A percentile compares a stretch with the other conserved stretches of the same genome.
Evolutionary conservation across 2,797 vertebrate genomes (phyloP).

Genomic region (Enteromius paludinosus): DNA sequence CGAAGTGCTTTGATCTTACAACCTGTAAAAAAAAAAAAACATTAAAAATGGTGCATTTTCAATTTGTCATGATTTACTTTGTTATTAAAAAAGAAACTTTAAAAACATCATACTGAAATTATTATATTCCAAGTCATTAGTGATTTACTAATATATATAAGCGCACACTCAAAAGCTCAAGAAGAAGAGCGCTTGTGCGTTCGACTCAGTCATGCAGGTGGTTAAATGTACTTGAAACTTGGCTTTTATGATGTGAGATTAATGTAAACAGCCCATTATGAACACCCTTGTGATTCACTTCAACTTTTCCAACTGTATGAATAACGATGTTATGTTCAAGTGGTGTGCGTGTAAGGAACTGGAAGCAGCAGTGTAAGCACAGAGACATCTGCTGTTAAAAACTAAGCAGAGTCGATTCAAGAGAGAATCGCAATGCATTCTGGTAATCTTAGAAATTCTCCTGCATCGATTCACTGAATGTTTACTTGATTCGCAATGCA

Average conservation of each 20-base stretch:
- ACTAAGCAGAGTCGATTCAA: not conserved
- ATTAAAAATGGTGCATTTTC: not conserved
- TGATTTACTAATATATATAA: too few species aligned
- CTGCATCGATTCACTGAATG: not conserved
- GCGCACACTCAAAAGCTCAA: not conserved
- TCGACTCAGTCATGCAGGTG: not conserved
- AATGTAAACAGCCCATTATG: not conserved
- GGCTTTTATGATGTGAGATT: not conserved
- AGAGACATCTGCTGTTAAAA: not conserved
- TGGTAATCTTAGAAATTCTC: not conserved
- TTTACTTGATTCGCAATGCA: not conserved
- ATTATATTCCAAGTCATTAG: too few species aligned
- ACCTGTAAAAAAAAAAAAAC: constrained; percentile 71
- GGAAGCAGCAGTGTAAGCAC: not conserved
- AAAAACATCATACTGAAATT: too few species aligned
- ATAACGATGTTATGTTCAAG: too few species aligned
- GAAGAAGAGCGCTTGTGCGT: too few species aligned
- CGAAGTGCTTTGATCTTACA: constrained; percentile 98
- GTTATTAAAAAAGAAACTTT: too few species aligned
- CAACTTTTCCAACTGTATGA: too few species aligned
- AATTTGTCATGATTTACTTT: too few species aligned
- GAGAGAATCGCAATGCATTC: not conserved
- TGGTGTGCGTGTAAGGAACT: too few species aligned
- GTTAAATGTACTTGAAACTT: not conserved
- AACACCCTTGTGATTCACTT: too few species aligned